A percentile compares a stretch with the other conserved stretches of the same genome.
phyloP scores from a whole-genome alignment of 2,888 invertebrate genomes.

The Mylabris sibirica region DNA sequence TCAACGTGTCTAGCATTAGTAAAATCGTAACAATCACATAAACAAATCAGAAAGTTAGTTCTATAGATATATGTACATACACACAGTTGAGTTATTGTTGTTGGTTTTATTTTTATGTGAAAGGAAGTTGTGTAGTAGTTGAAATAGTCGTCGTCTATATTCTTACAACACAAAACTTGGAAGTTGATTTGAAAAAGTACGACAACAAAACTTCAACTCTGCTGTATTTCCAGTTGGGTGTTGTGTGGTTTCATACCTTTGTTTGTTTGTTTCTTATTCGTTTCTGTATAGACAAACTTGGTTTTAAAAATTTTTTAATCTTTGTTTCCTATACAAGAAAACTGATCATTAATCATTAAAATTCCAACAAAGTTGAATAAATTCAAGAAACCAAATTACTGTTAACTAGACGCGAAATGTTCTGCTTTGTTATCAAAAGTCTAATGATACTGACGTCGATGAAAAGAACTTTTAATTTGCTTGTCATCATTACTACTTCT shows the following conservation, averaged over 20 bases:
- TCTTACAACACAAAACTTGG: background rate
- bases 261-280: background rate
- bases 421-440: background rate
- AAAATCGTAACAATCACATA: background rate
- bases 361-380: background rate
- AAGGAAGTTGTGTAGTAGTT: slow-evolving; percentile 5
- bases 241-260: background rate
- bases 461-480: slow-evolving; percentile 9
- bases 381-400: background rate
- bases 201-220: background rate
- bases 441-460: background rate
- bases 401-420: background rate
- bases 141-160: background rate
- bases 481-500: slow-evolving; percentile 5
- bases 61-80: no score
- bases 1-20: slow-evolving; percentile 1
- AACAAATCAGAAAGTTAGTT: slow-evolving; percentile 9
- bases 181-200: slow-evolving; percentile 3
- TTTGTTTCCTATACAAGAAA: background rate
- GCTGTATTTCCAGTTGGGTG: background rate
- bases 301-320: background rate
- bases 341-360: background rate
- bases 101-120: background rate
- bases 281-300: background rate
- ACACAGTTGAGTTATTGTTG: background rate